A percentile compares a stretch with the other conserved stretches of the same genome.
These are phyloP conservation scores for Sussaba pulchella DNA, from an alignment of 2,888 invertebrate genomes.

Conservation along the genomic window DNA sequence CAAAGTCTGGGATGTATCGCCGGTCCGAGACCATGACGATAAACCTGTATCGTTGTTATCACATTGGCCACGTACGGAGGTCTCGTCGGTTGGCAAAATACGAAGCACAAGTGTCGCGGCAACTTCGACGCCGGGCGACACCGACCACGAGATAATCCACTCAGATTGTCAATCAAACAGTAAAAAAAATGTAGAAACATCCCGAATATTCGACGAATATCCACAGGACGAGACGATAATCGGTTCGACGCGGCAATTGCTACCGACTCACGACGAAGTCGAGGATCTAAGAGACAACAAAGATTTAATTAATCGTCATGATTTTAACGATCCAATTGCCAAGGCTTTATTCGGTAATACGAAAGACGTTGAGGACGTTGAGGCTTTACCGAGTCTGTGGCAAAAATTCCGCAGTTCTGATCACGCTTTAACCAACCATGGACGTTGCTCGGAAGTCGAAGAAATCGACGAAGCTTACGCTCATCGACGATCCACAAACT, in stretches of 20 bases:
- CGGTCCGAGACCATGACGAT: conserved; percentile 69
- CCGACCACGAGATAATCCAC: conserved; percentile 42
- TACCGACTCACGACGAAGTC: conserved; percentile 53
- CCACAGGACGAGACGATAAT: neutral
- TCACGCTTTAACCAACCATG: conserved; percentile 48
- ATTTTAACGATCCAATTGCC: conserved; percentile 62
- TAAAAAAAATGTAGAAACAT: neutral
- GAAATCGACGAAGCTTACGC: conserved; percentile 22
- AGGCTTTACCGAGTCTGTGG: conserved; percentile 64
- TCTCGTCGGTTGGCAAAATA: conserved; percentile 77
- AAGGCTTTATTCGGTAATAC: conserved; percentile 56
- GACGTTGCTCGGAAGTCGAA: conserved; percentile 59
- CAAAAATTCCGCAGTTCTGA: conserved; percentile 47
- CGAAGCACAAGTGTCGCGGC: conserved; percentile 77
- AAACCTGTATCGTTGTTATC: conserved; percentile 69
- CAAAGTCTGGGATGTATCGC: conserved; percentile 78
- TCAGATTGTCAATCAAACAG: neutral
- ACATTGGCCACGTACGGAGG: conserved; percentile 74
- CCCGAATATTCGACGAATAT: neutral
- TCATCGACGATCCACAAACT: neutral
- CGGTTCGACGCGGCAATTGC: neutral
- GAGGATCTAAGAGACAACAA: conserved; percentile 61
- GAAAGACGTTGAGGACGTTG: conserved; percentile 60
- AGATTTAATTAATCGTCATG: conserved; percentile 40
- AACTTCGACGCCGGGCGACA: conserved; percentile 54